A percentile compares a stretch with the other conserved stretches of the same genome.
These are phyloP conservation scores for Halcyon senegalensis DNA, from an alignment of 2,113 vertebrate genomes.

Conservation along the genomic window DNA sequence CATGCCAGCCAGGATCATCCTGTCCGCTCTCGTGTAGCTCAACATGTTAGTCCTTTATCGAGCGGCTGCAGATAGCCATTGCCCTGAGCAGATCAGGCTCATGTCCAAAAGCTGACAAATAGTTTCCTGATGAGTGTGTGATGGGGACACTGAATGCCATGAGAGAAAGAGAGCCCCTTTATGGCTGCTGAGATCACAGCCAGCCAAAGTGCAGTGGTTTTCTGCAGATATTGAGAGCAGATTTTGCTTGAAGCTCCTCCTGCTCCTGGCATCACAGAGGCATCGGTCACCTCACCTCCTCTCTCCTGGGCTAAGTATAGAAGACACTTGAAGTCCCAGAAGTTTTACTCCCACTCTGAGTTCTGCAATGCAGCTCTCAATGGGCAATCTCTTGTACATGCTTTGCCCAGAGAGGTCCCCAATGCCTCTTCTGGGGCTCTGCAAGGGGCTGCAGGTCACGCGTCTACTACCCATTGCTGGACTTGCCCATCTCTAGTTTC, in stretches of 20 bases:
- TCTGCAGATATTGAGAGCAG: not conserved
- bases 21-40: not conserved
- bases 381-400: accelerated
- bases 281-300: accelerated
- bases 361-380: accelerated
- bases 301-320: not conserved
- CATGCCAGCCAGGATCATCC: not conserved
- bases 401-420: not conserved
- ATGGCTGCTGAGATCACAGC: not conserved
- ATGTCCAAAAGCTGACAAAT: not conserved
- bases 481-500: not conserved
- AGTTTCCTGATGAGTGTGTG: not conserved
- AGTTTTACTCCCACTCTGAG: not conserved
- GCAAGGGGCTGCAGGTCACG: not conserved
- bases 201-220: not conserved
- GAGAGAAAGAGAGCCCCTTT: not conserved
- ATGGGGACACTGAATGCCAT: not conserved
- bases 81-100: not conserved
- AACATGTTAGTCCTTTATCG: accelerated
- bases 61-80: not conserved
- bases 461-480: not conserved
- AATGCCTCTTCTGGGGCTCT: not conserved
- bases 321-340: not conserved
- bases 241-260: not conserved
- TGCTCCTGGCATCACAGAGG: not conserved